Conservation (phyloP, 2,888 invertebrate genomes). For the Drosophila hamatofila region DNA sequence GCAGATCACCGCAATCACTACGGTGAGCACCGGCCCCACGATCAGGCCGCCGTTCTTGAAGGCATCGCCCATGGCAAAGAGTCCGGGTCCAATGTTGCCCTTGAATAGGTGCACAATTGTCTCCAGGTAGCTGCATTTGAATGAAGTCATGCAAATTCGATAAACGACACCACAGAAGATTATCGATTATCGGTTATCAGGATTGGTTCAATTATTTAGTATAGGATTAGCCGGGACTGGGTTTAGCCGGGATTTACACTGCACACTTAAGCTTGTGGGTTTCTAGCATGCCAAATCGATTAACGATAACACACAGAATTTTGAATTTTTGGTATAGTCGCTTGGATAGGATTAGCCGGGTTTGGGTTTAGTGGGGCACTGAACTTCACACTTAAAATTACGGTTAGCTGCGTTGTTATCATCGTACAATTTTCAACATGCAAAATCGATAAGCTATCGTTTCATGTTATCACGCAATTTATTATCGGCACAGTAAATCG, state of each 20-base stretch:
- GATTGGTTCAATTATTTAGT: not conserved
- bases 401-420: not conserved
- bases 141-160: slow-evolving; percentile 8
- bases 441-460: slow-evolving; percentile 3
- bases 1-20: slow-evolving; percentile 93
- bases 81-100: slow-evolving; percentile 98
- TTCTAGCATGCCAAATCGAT: slow-evolving; percentile 1
- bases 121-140: slow-evolving; percentile 90
- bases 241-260: not conserved
- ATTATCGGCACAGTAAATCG: not conserved
- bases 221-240: not conserved
- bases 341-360: not conserved
- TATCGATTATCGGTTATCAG: not conserved
- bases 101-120: slow-evolving; percentile 97
- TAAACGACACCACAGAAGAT: not conserved
- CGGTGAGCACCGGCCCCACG: slow-evolving; percentile 91
- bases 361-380: not conserved
- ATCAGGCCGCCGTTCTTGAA: slow-evolving; percentile 96
- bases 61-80: slow-evolving; percentile 98
- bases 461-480: not conserved
- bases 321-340: not conserved
- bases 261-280: not conserved
- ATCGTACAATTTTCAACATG: not conserved
- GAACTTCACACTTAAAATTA: not conserved
- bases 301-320: slow-evolving; percentile 1